Evolutionary conservation across 2,113 vertebrate genomes (phyloP).

Genomic region (Mormyrus lacerda): DNA sequence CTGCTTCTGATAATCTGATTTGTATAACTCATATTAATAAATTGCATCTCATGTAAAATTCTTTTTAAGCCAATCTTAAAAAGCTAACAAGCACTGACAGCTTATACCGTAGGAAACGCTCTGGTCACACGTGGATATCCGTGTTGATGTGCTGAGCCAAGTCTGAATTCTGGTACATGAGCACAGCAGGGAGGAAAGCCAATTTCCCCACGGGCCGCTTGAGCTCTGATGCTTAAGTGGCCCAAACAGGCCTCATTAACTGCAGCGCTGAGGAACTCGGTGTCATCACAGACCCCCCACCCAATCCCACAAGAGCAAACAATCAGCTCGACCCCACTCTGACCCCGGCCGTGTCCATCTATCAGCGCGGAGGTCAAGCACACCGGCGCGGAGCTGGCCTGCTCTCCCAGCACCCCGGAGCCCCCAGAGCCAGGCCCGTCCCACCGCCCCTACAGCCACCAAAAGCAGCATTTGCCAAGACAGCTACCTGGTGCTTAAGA

Average conservation of each 20-base stretch:
- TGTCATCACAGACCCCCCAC: slow-evolving; percentile 34
- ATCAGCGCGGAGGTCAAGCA: slow-evolving; percentile 44
- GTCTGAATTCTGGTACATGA: neutral
- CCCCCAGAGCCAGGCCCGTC: slow-evolving; percentile 30
- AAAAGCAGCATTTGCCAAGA: neutral
- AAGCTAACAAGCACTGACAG: neutral
- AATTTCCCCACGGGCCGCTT: slow-evolving; percentile 19
- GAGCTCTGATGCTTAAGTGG: slow-evolving; percentile 52
- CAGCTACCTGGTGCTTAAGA: neutral
- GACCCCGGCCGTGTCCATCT: slow-evolving; percentile 51
- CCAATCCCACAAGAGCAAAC: slow-evolving; percentile 46
- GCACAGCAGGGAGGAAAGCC: neutral
- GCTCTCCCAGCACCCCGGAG: slow-evolving; percentile 36
- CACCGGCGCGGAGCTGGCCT: slow-evolving; percentile 26
- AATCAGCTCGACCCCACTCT: slow-evolving; percentile 53
- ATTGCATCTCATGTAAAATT: neutral
- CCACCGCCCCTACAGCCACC: slow-evolving; percentile 19
- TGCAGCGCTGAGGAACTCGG: slow-evolving; percentile 23
- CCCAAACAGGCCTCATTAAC: slow-evolving; percentile 55
- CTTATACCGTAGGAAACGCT: too few species aligned
- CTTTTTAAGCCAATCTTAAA: neutral
- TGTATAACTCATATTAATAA: neutral
- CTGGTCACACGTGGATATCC: neutral
- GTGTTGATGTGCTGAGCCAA: neutral
- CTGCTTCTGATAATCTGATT: neutral